Percentiles rank a stretch among this genome's conserved stretches.
Evolutionary conservation across 92 coral and sea anemone species (phyloP).

Genomic region (Metridium senile): DNA sequence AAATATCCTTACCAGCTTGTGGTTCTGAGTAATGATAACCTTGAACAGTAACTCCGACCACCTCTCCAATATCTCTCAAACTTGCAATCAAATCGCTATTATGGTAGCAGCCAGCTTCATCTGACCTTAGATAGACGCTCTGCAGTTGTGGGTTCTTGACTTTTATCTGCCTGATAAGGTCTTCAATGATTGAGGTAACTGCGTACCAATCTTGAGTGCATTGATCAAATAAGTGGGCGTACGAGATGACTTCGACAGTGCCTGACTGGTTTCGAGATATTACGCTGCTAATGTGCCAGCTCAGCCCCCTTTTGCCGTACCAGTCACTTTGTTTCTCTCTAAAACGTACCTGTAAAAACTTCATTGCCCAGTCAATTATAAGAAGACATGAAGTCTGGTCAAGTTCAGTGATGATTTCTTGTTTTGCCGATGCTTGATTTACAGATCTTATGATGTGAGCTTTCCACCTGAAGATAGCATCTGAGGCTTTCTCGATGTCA

Average conservation of each 20-base stretch:
- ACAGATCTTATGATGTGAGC: slow-evolving; percentile 76
- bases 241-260: slow-evolving; percentile 59
- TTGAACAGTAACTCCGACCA: slow-evolving; percentile 58
- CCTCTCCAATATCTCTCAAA: slow-evolving; percentile 53
- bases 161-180: slow-evolving; percentile 61
- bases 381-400: slow-evolving; percentile 59
- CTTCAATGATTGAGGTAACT: slow-evolving; percentile 69
- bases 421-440: slow-evolving; percentile 72
- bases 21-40: slow-evolving; percentile 79
- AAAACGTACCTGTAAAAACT: slow-evolving; percentile 73
- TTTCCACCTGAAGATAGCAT: slow-evolving; percentile 69
- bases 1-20: slow-evolving; percentile 72
- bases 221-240: slow-evolving; percentile 75
- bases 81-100: slow-evolving; percentile 66
- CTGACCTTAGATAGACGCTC: slow-evolving; percentile 63
- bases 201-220: slow-evolving; percentile 84
- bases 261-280: slow-evolving; percentile 40
- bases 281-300: slow-evolving; percentile 76
- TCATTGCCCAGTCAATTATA: slow-evolving; percentile 88
- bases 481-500: slow-evolving; percentile 57
- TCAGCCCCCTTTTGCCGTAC: slow-evolving; percentile 74
- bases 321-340: slow-evolving; percentile 81
- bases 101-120: slow-evolving; percentile 79
- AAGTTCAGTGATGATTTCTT: slow-evolving; percentile 53
- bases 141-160: slow-evolving; percentile 47